A percentile compares a stretch with the other conserved stretches of the same genome.
These are phyloP conservation scores for Morphnarchus princeps DNA, from an alignment of 2,113 vertebrate species.

Conservation along the genomic window DNA sequence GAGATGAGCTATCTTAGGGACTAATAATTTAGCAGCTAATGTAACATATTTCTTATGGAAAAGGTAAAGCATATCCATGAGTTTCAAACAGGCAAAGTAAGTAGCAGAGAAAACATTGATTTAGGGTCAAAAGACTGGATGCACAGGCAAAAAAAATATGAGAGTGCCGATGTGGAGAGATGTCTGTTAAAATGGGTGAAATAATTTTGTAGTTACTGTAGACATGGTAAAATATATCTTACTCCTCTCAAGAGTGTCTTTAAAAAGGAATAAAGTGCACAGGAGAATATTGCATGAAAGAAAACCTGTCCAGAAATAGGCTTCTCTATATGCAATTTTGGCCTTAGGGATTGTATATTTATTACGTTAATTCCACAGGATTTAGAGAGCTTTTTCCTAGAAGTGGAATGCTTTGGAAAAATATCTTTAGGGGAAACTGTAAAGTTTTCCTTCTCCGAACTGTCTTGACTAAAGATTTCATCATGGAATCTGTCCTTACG, in stretches of 20 bases:
- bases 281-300: not conserved
- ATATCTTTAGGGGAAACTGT: not conserved
- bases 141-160: not conserved
- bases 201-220: not conserved
- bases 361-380: not conserved
- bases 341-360: not conserved
- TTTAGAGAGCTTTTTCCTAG: not conserved
- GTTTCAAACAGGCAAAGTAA: not conserved
- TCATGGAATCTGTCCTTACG: not conserved
- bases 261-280: not conserved
- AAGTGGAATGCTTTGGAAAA: not conserved
- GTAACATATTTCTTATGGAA: not conserved
- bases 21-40: not conserved
- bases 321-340: not conserved
- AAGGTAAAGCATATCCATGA: not conserved
- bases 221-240: not conserved
- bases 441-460: not conserved
- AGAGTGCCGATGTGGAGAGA: not conserved
- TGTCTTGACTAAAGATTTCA: not conserved
- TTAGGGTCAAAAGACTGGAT: not conserved
- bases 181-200: not conserved
- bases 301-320: not conserved
- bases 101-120: not conserved
- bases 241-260: not conserved
- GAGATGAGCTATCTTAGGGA: not conserved